A percentile compares a stretch with the other conserved stretches of the same genome.
These are phyloP conservation scores for Pseudococcus longispinus DNA, from an alignment of 2,888 invertebrate species.

Conservation along the genomic window DNA sequence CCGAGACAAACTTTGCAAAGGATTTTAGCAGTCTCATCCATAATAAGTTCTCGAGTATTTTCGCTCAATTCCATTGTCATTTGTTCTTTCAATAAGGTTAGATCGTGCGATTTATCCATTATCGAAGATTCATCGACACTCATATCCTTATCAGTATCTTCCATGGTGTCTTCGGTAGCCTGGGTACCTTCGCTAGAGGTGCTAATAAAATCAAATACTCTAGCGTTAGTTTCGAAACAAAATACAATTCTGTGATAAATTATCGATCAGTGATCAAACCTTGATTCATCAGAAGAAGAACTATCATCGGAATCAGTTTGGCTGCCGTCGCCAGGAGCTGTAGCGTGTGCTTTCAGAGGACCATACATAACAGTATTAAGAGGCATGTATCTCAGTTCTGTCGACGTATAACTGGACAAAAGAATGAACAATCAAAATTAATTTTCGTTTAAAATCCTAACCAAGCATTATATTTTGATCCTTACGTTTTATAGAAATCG, in stretches of 20 bases:
- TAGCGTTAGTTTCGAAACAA: background rate
- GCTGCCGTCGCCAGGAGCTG: conserved; percentile 60
- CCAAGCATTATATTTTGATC: background rate
- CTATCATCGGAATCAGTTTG: conserved; percentile 66
- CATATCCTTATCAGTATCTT: conserved; percentile 53
- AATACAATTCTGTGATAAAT: background rate
- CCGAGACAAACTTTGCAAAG: conserved; percentile 66
- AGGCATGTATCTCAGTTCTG: conserved; percentile 90
- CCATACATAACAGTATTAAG: conserved; percentile 85
- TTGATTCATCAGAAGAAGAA: conserved; percentile 65
- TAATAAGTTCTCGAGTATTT: conserved; percentile 56
- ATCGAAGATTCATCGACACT: conserved; percentile 47
- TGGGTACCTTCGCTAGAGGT: conserved; percentile 53
- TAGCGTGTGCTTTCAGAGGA: conserved; percentile 63
- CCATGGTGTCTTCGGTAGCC: conserved; percentile 49
- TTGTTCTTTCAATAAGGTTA: background rate
- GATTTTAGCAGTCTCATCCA: conserved; percentile 42
- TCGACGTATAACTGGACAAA: conserved; percentile 72
- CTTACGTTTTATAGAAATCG: conserved; percentile 71
- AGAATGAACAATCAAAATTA: conserved; percentile 24
- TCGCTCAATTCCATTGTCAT: conserved; percentile 47
- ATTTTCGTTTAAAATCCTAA: background rate
- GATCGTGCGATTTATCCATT: conserved; percentile 37
- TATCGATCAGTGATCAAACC: conserved; percentile 61
- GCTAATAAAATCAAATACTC: conserved; percentile 1